phyloP scores from a whole-genome alignment of 2,113 vertebrate genomes.

The Dendrocopos noguchii region DNA sequence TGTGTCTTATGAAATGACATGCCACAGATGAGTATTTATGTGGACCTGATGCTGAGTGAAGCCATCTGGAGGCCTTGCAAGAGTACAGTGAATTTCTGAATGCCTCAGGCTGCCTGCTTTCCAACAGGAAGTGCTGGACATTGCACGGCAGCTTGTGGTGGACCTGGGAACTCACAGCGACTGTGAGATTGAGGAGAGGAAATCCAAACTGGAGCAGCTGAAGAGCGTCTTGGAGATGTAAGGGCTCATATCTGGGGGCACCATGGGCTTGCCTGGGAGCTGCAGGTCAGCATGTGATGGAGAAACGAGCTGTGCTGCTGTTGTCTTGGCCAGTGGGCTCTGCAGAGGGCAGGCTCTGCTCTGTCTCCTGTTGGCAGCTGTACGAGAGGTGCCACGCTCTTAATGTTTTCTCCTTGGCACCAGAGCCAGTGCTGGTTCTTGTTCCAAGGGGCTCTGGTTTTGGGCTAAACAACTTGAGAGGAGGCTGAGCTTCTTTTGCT shows the following conservation, averaged over 20 bases:
- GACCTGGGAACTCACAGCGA: conserved; percentile 88
- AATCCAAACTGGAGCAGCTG: conserved; percentile 94
- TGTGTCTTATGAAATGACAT: not conserved
- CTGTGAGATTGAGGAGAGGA: conserved; percentile 94
- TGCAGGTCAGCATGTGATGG: accelerated
- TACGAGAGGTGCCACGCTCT: not conserved
- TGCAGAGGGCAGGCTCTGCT: not conserved
- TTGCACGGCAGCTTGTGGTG: conserved; percentile 88
- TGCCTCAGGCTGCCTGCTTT: not conserved
- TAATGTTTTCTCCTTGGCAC: not conserved
- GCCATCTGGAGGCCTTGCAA: not conserved
- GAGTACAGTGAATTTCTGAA: not conserved
- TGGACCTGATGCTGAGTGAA: not conserved
- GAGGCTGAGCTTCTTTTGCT: not conserved
- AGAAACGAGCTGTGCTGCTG: not conserved
- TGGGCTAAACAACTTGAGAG: not conserved
- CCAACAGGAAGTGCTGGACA: conserved; percentile 95
- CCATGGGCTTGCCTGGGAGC: not conserved
- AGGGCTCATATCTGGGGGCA: conserved; percentile 13
- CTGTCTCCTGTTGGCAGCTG: not conserved
- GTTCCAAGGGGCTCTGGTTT: not conserved
- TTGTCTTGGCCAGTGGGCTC: not conserved
- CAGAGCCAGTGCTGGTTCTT: not conserved
- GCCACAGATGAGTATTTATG: not conserved
- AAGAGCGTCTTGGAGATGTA: conserved; percentile 98